A percentile compares a stretch with the other conserved stretches of the same genome.
These are phyloP conservation scores for Calephelis virginiensis DNA, from an alignment of 1,140 invertebrate genomes.

Conservation along the genomic window DNA sequence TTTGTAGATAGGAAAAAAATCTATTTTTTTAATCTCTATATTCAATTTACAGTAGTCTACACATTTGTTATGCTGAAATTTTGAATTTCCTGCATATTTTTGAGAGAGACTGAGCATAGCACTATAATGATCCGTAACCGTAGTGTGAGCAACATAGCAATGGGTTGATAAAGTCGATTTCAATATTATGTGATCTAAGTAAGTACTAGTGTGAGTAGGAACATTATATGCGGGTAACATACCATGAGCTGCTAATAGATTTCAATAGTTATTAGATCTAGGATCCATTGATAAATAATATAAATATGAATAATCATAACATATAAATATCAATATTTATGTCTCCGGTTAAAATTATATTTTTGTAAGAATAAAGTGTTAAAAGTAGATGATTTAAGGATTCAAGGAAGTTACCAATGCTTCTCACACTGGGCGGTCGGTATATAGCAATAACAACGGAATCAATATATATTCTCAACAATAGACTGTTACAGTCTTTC, in stretches of 20 bases:
- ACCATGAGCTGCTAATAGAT: not conserved
- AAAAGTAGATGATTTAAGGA: not conserved
- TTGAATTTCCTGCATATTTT: not conserved
- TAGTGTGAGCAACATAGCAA: not conserved
- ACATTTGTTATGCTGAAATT: not conserved
- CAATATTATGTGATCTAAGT: not conserved
- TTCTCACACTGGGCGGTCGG: not conserved
- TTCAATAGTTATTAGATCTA: not conserved
- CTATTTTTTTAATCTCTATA: not conserved
- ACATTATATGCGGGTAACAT: not conserved
- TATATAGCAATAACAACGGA: slow-evolving; percentile 6
- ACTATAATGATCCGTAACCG: not conserved
- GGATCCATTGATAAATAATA: not conserved
- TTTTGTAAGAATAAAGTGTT: not conserved
- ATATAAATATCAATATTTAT: not conserved
- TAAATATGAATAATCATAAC: too few species aligned
- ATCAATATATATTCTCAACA: not conserved
- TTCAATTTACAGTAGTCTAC: not conserved
- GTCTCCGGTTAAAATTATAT: not conserved
- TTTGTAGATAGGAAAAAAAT: not conserved
- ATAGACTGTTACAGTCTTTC: not conserved
- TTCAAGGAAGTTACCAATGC: not conserved
- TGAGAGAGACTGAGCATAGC: not conserved
- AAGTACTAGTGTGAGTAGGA: not conserved
- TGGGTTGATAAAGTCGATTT: not conserved